Evolutionary conservation across 1,140 invertebrate species (phyloP), one percentile per base, ranked within the genome.

Genomic region (Orchesella cincta): DNA sequence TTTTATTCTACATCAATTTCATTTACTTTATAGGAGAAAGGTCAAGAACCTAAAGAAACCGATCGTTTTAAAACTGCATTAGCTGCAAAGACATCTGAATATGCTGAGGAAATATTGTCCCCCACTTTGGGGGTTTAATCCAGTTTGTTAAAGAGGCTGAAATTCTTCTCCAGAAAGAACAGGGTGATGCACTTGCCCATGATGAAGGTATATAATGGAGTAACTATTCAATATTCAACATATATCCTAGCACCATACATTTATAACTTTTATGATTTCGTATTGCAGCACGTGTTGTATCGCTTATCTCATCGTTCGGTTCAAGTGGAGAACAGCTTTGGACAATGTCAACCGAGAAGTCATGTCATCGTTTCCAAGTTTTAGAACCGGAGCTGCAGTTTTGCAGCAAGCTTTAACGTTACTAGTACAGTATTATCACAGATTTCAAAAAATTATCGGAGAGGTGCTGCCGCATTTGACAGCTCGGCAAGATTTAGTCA

Each of bases 131-230:
- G 23, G 94, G 93, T 20, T 90, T 99, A 83, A 97, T 99, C 84
- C 93, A 95, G 81, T 97, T 98, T 87, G 95, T 99, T 0, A 98
- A 97, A 85, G 97, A 99, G 86, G 94, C 92, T 74, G 98, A 99
- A 86, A 90, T 90, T 29, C 86, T 92, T 12, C 86, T 96, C 28
- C 95, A 98, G 82, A 92, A 92, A 83, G 92, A 92, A 1, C 91
- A 94, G 81, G 84, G 88, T 39, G 92, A 93, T 67, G 90, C 92
- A 80, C 83, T 97, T 18, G 92, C 93, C 77, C 89, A 89, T 80
- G 92, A 97, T 83, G 95, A 98, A 87, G 89, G 89, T 90, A 84
- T n/a, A n/a, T 85, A 86, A 82, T n/a, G n/a, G n/a, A n/a, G n/a
- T n/a, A n/a, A n/a, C n/a, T n/a, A n/a, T n/a, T n/a, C n/a, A n/a